phyloP scores from a whole-genome alignment of 2,797 vertebrate genomes.

The Falco biarmicus region DNA sequence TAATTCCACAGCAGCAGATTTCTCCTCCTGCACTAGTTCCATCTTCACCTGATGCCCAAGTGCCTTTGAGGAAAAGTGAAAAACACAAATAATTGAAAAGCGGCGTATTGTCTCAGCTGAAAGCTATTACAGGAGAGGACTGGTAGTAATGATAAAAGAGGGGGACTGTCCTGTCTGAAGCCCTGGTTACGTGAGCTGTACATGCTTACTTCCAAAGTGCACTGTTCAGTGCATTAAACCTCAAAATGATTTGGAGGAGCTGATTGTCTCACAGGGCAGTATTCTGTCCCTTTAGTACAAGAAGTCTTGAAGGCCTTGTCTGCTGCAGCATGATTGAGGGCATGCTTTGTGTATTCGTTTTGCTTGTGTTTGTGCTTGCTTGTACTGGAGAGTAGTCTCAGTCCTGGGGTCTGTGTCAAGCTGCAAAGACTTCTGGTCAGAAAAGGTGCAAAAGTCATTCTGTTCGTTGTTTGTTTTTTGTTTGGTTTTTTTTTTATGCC shows the following conservation, averaged over 20 bases:
- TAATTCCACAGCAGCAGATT: neutral
- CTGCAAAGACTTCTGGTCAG: neutral
- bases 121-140: neutral
- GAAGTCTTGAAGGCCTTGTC: neutral
- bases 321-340: neutral
- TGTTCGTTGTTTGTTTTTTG: neutral
- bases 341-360: no score
- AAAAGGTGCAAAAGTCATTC: neutral
- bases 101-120: neutral
- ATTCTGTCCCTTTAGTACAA: neutral
- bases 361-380: neutral
- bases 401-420: neutral
- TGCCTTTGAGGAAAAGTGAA: neutral
- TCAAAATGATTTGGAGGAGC: neutral
- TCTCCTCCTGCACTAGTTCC: neutral
- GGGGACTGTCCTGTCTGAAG: neutral
- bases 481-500: no score
- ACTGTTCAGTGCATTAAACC: no score
- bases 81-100: neutral
- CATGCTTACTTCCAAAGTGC: no score
- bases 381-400: neutral
- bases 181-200: neutral
- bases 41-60: neutral
- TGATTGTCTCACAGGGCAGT: neutral
- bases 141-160: neutral